Evolutionary conservation across 2,797 vertebrate genomes (phyloP).

Genomic region (Netta rufina): DNA sequence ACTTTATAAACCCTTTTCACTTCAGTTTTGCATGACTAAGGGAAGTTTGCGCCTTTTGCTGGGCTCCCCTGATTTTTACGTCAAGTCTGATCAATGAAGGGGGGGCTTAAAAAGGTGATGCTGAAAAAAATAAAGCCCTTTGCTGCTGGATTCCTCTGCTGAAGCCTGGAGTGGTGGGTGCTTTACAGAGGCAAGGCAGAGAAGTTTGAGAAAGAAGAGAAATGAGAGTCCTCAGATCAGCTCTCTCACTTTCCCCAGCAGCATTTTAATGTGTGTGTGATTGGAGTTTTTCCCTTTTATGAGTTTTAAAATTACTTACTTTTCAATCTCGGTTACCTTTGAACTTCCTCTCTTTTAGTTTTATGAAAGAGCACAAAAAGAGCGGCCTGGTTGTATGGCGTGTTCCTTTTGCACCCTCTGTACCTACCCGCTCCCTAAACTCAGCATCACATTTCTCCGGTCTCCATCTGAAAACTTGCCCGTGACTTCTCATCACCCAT

Average conservation of each 20-base stretch:
- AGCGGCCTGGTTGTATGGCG: background rate
- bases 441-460: background rate
- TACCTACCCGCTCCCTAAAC: background rate
- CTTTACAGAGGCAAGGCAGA: background rate
- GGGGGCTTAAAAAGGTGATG: background rate
- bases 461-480: background rate
- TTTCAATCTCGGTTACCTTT: conserved; percentile 59
- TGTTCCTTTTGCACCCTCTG: background rate
- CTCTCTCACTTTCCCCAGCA: conserved; percentile 49
- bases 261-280: background rate
- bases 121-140: background rate
- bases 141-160: background rate
- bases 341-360: conserved; percentile 58
- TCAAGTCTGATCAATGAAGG: background rate
- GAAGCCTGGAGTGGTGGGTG: background rate
- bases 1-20: background rate
- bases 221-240: conserved; percentile 20
- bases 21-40: background rate
- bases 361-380: conserved; percentile 30
- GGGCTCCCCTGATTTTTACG: background rate
- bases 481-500: background rate
- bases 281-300: conserved; percentile 41
- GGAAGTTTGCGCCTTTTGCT: background rate
- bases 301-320: conserved; percentile 62
- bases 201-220: background rate